Percentiles rank a stretch among this genome's conserved stretches.
These are phyloP conservation scores for Enteromius mattozi DNA, from an alignment of 2,797 vertebrate genomes.

Conservation along the genomic window DNA sequence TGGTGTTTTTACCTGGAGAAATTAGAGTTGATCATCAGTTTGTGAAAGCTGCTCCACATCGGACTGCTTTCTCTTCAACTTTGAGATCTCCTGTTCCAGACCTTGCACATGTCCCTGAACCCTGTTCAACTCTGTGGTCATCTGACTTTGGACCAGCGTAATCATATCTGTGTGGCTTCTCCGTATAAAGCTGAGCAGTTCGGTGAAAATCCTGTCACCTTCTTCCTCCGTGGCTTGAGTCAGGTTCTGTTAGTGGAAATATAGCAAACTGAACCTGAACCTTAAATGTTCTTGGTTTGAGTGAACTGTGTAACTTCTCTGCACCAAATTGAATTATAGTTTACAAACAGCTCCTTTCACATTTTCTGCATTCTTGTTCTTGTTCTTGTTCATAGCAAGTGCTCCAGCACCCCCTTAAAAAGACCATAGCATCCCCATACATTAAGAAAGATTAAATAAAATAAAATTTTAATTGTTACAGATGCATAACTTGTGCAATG, in stretches of 20 bases:
- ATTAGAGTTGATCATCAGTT: slow-evolving; percentile 17
- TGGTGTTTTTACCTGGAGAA: slow-evolving; percentile 37
- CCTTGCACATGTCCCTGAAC: neutral
- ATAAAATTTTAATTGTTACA: no score
- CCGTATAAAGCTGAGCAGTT: slow-evolving; percentile 19
- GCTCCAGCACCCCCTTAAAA: no score
- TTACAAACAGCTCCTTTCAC: neutral
- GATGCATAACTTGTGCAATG: no score
- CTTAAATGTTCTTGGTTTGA: neutral
- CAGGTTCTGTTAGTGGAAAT: slow-evolving; percentile 34
- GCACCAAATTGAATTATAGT: neutral
- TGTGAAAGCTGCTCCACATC: slow-evolving; percentile 23
- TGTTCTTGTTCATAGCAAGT: neutral
- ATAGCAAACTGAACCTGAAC: neutral
- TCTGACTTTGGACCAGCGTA: slow-evolving; percentile 28
- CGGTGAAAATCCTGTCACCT: slow-evolving; percentile 27
- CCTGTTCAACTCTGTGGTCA: slow-evolving; percentile 3
- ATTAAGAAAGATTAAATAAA: no score
- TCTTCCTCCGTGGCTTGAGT: slow-evolving; percentile 45
- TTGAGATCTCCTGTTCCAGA: slow-evolving; percentile 15
- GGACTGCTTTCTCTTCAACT: neutral
- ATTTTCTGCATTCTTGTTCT: no score
- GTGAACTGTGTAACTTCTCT: neutral
- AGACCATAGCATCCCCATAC: no score
- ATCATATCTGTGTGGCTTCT: slow-evolving; percentile 3